phyloP scores from a whole-genome alignment of 2,888 invertebrate genomes.

The Lithophane socia region DNA sequence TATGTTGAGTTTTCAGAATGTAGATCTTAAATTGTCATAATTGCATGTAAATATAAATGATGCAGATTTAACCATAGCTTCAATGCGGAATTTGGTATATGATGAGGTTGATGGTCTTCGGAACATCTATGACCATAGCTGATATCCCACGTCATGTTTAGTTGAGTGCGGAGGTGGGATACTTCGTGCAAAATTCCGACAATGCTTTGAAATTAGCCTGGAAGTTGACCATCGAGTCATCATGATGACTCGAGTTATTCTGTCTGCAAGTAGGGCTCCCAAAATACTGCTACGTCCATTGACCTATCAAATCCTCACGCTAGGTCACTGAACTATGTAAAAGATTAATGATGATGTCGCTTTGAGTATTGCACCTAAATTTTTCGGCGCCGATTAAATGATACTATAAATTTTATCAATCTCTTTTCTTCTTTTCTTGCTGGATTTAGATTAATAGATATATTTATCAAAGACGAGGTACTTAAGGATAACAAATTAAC shows the following conservation, averaged over 20 bases:
- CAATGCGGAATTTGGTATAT: not conserved
- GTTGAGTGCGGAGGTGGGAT: not conserved
- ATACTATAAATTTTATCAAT: not conserved
- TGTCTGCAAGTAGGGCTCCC: not conserved
- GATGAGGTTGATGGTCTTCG: not conserved
- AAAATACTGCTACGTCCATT: conserved; percentile 33
- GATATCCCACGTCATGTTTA: not conserved
- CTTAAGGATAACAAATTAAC: too few species aligned
- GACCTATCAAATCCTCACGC: conserved; percentile 25
- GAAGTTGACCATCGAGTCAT: not conserved
- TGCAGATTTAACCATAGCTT: not conserved
- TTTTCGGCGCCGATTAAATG: not conserved
- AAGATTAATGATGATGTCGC: conserved; percentile 9
- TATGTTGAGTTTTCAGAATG: not conserved
- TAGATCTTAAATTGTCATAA: not conserved
- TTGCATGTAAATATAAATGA: not conserved
- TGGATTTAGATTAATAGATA: not conserved
- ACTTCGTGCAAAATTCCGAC: not conserved
- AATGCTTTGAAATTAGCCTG: not conserved
- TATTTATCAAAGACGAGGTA: not conserved
- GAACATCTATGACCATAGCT: not conserved
- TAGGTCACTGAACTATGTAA: conserved; percentile 43
- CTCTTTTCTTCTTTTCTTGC: not conserved
- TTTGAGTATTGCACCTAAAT: not conserved
- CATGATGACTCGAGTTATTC: conserved; percentile 25